phyloP scores from a whole-genome alignment of 2,113 vertebrate genomes.

The Notechis scutatus region DNA sequence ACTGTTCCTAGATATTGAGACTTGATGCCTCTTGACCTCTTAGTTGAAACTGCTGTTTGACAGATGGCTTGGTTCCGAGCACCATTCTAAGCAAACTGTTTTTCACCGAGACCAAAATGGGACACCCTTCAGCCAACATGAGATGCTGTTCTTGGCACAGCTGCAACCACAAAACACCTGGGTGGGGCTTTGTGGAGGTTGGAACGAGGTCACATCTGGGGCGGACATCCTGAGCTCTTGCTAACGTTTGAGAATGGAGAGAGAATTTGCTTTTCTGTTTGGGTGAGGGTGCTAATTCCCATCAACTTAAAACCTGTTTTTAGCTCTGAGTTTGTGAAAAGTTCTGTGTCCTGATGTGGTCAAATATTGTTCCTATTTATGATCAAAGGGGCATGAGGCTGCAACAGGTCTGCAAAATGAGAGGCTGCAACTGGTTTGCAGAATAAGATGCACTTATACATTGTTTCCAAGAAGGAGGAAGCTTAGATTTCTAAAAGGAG shows the following conservation, averaged over 20 bases:
- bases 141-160: no score
- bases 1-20: not conserved
- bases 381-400: constrained; percentile 46
- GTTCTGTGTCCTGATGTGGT: constrained; percentile 59
- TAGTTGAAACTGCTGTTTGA: not conserved
- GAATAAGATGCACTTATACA: constrained; percentile 37
- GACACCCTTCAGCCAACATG: no score
- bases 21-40: not conserved
- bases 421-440: constrained; percentile 38
- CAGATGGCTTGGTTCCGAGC: not conserved
- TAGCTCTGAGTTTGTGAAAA: constrained; percentile 54
- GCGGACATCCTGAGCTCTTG: constrained; percentile 43
- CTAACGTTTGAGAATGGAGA: constrained; percentile 48
- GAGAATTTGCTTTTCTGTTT: constrained; percentile 47
- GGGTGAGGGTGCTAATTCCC: constrained; percentile 38
- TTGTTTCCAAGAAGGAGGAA: not conserved
- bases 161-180: not conserved
- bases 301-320: constrained; percentile 43
- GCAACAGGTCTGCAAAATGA: constrained; percentile 36
- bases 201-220: not conserved
- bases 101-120: not conserved
- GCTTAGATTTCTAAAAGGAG: constrained; percentile 41
- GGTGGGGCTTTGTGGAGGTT: not conserved
- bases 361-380: constrained; percentile 42
- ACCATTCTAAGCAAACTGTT: not conserved